Conservation (phyloP, 2,888 invertebrate species). For the Pseudococcus longispinus region DNA sequence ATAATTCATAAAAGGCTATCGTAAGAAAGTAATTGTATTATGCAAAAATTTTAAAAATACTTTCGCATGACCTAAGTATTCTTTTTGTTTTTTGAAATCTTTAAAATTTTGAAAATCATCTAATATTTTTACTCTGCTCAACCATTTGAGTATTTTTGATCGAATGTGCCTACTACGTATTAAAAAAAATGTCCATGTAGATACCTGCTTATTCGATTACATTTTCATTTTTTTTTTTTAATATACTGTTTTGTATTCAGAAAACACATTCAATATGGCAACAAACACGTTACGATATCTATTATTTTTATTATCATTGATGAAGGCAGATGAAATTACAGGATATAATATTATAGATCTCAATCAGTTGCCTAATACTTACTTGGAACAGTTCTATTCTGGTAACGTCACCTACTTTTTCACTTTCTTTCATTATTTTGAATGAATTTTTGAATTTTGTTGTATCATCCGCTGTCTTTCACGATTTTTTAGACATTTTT, state of each 20-base stretch:
- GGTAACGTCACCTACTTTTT: not conserved
- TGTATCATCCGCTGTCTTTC: not conserved
- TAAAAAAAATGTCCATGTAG: too few species aligned
- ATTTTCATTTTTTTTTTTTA: not conserved
- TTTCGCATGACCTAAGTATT: too few species aligned
- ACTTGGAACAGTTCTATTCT: not conserved
- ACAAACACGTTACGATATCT: not conserved
- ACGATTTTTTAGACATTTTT: slow-evolving; percentile 15
- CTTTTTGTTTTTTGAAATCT: too few species aligned
- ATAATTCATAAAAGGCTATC: not conserved
- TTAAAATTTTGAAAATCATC: too few species aligned
- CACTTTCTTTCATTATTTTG: not conserved
- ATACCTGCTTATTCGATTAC: not conserved
- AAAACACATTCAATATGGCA: not conserved
- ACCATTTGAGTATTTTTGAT: too few species aligned
- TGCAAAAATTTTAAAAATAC: too few species aligned
- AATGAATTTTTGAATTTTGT: not conserved
- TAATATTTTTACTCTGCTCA: too few species aligned
- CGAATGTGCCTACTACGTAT: too few species aligned
- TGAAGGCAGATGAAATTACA: not conserved
- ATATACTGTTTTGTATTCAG: not conserved
- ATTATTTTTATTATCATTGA: not conserved
- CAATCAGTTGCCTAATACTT: not conserved
- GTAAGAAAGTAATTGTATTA: not conserved
- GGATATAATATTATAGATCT: not conserved